Evolutionary conservation across 2,113 vertebrate genomes (phyloP).

Genomic region (Martes martes): DNA sequence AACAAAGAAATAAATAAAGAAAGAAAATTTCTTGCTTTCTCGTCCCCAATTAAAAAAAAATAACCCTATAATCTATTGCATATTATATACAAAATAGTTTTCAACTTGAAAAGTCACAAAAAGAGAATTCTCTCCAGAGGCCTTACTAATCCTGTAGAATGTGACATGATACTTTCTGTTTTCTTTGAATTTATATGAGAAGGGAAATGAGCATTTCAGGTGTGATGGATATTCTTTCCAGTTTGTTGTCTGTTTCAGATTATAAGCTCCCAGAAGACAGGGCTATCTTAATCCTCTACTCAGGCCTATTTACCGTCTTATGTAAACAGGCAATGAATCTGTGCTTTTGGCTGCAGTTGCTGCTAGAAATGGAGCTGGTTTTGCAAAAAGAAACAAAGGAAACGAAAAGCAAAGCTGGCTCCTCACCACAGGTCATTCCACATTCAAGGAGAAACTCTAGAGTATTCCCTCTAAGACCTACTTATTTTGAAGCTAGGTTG

Average conservation of each 20-base stretch:
- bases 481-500: not conserved
- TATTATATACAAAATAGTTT: not conserved
- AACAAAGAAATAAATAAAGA: not conserved
- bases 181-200: conserved; percentile 8
- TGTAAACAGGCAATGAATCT: not conserved
- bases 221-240: not conserved
- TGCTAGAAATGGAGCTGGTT: conserved; percentile 1
- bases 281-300: conserved; percentile 21
- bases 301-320: not conserved
- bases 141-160: conserved; percentile 1
- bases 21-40: not conserved
- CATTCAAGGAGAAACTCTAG: conserved; percentile 17
- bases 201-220: conserved; percentile 33
- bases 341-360: not conserved
- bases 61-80: not conserved
- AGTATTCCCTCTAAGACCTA: not conserved
- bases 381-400: not conserved
- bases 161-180: not conserved
- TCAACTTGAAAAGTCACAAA: conserved; percentile 25
- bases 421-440: not conserved
- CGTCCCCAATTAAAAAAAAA: not conserved
- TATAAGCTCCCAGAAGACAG: conserved; percentile 53
- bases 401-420: not conserved
- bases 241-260: conserved; percentile 48
- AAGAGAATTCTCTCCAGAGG: not conserved